phyloP scores from a whole-genome alignment of 2,888 invertebrate species.

The Nomada fabriciana region DNA sequence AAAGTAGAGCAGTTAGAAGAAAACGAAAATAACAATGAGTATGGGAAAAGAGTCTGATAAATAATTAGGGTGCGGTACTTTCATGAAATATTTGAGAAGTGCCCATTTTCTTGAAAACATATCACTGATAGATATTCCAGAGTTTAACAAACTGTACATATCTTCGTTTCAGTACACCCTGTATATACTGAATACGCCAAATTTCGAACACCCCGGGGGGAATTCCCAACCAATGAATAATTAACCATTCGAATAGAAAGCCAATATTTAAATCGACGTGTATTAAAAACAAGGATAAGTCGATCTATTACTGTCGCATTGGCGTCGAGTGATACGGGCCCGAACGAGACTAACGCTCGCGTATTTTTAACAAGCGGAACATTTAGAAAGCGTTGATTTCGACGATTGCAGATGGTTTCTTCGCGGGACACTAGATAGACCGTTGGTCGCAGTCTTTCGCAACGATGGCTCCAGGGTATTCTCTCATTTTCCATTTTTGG shows the following conservation, averaged over 20 bases:
- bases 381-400: conserved; percentile 53
- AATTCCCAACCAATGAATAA: background rate
- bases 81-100: too few relatives aligned
- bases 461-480: background rate
- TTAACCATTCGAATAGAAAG: background rate
- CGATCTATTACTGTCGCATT: background rate
- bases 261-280: background rate
- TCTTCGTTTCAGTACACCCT: background rate
- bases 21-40: too few relatives aligned
- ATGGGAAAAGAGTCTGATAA: too few relatives aligned
- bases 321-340: background rate
- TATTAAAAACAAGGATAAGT: conserved; percentile 7
- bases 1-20: too few relatives aligned
- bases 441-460: background rate
- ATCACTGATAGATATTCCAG: too few relatives aligned
- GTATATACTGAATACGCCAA: background rate
- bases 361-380: conserved; percentile 49
- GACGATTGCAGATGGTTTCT: conserved; percentile 21
- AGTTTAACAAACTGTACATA: too few relatives aligned
- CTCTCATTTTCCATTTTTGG: background rate
- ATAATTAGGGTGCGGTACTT: too few relatives aligned
- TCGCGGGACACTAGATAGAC: conserved; percentile 12
- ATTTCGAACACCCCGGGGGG: background rate
- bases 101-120: too few relatives aligned
- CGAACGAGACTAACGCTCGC: conserved; percentile 13